These are phyloP conservation scores for Felis chaus DNA, from an alignment of 2,113 vertebrate genomes.

Conservation along the genomic window DNA sequence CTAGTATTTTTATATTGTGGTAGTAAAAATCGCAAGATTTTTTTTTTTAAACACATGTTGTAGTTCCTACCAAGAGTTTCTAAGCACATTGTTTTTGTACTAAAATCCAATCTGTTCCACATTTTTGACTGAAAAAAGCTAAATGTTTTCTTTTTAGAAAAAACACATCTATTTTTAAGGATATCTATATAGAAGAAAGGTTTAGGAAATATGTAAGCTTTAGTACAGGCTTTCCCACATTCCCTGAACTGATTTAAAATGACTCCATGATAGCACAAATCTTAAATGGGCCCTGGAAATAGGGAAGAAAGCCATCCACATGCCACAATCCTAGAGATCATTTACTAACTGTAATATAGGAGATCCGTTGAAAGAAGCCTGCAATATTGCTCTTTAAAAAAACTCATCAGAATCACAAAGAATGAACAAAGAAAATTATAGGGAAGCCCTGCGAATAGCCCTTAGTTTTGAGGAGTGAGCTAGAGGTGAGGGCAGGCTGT, in stretches of 20 bases:
- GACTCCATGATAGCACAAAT: background rate
- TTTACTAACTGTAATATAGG: too few relatives aligned
- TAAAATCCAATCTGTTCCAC: constrained; percentile 1
- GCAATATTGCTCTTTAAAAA: background rate
- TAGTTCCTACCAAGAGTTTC: background rate
- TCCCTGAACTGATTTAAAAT: background rate
- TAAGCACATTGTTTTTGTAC: constrained; percentile 32
- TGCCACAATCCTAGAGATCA: background rate
- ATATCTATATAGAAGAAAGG: background rate
- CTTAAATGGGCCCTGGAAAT: background rate
- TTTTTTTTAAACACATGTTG: background rate
- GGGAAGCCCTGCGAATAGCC: background rate
- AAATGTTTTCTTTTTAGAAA: background rate
- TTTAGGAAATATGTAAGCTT: background rate
- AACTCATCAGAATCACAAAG: background rate
- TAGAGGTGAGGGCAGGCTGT: too few relatives aligned
- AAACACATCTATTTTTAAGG: background rate
- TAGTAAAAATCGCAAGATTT: background rate
- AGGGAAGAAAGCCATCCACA: background rate
- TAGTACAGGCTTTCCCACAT: background rate
- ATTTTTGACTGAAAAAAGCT: constrained; percentile 36
- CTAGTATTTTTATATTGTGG: constrained; percentile 3
- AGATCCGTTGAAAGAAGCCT: background rate
- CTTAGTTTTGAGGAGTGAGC: background rate
- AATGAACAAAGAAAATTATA: background rate